A percentile compares a stretch with the other conserved stretches of the same genome.
Evolutionary conservation across 2,888 invertebrate genomes (phyloP).

Genomic region (Drosophila emarginata): DNA sequence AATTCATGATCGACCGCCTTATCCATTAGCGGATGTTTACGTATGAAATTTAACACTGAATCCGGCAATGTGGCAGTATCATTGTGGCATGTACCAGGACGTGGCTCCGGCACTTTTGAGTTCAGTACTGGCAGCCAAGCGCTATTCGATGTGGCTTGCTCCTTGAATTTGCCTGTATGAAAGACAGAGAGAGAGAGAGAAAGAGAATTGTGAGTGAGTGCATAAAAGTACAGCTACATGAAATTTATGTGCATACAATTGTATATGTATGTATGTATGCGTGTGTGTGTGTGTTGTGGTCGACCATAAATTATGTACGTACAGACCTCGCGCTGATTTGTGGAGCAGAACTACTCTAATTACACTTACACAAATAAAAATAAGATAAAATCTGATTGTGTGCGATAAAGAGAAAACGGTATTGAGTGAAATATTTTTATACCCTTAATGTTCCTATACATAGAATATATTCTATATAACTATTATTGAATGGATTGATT

Average conservation of each 20-base stretch:
- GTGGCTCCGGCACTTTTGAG: conserved; percentile 94
- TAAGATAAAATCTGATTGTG: conserved; percentile 3
- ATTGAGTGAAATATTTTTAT: not conserved
- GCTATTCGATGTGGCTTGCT: conserved; percentile 95
- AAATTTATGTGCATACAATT: conserved; percentile 63
- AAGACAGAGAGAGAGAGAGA: not conserved
- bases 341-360: conserved; percentile 54
- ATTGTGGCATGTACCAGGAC: conserved; percentile 97
- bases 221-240: conserved; percentile 53
- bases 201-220: conserved; percentile 27
- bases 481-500: not conserved
- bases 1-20: conserved; percentile 96
- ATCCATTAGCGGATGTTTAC: conserved; percentile 98
- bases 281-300: conserved; percentile 38
- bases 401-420: not conserved
- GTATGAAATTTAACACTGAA: conserved; percentile 97
- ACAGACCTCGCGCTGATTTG: conserved; percentile 60
- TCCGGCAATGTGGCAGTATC: conserved; percentile 96
- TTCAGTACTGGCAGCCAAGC: conserved; percentile 97
- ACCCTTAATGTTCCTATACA: not conserved
- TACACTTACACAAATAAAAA: conserved; percentile 38
- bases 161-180: conserved; percentile 88
- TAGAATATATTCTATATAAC: not conserved
- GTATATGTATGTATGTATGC: conserved; percentile 39
- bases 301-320: conserved; percentile 51